Percentiles rank a stretch among this genome's conserved stretches.
Evolutionary conservation across 1,140 invertebrate genomes (phyloP).

Genomic region (Sminthurinus signatus): DNA sequence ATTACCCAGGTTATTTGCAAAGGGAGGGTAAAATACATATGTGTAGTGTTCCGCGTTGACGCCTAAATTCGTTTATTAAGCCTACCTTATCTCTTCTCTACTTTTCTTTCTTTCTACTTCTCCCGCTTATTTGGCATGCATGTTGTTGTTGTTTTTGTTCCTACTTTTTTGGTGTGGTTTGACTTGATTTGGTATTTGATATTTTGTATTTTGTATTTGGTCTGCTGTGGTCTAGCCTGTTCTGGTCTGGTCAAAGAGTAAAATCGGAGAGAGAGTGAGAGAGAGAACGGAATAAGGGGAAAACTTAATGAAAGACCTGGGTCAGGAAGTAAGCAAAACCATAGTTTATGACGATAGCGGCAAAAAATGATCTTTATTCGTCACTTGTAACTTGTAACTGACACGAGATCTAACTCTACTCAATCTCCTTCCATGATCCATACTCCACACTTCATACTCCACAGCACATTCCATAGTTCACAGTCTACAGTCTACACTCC

Average conservation of each 20-base stretch:
- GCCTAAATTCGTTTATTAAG: conserved; percentile 27
- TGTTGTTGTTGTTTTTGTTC: too few relatives aligned
- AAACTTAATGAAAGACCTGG: conserved; percentile 27
- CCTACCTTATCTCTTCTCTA: conserved; percentile 20
- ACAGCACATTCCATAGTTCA: too few relatives aligned
- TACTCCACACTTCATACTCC: too few relatives aligned
- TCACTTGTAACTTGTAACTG: conserved; percentile 34
- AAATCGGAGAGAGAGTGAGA: too few relatives aligned
- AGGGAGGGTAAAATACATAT: conserved; percentile 1
- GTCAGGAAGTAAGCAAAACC: conserved; percentile 22
- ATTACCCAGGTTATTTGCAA: conserved; percentile 11
- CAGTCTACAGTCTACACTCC: too few relatives aligned
- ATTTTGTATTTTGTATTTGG: too few relatives aligned
- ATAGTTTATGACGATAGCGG: conserved; percentile 29
- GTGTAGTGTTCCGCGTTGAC: not conserved
- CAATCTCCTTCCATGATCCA: conserved; percentile 13
- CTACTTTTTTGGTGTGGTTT: too few relatives aligned
- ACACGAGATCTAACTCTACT: conserved; percentile 39
- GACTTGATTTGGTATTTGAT: too few relatives aligned
- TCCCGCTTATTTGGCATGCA: too few relatives aligned
- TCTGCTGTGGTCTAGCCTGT: too few relatives aligned
- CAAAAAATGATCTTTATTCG: conserved; percentile 38
- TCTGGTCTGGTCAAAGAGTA: too few relatives aligned
- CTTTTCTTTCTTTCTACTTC: not conserved
- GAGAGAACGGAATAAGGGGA: too few relatives aligned